A percentile compares a stretch with the other conserved stretches of the same genome.
phyloP scores from a whole-genome alignment of 2,797 vertebrate species.

The Nothura maculosa region DNA sequence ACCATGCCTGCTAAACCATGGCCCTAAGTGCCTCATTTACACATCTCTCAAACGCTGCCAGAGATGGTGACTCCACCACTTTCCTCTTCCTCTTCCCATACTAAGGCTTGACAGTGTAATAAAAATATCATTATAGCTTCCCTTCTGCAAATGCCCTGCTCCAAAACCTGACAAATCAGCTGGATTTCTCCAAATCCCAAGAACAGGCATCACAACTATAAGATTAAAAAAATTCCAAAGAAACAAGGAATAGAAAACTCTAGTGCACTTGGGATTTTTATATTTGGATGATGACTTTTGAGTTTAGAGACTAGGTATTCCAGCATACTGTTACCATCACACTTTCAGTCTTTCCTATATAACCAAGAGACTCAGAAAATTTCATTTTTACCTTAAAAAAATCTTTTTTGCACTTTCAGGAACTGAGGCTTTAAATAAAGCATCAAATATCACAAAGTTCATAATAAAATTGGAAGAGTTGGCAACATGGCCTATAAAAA shows the following conservation, averaged over 20 bases:
- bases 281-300: background rate
- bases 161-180: background rate
- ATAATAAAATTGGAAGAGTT: conserved; percentile 1
- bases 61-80: no score
- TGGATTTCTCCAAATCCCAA: background rate
- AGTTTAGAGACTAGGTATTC: background rate
- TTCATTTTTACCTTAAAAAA: conserved; percentile 34
- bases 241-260: background rate
- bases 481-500: background rate
- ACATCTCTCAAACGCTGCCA: no score
- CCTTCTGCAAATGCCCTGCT: background rate
- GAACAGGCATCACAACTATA: background rate
- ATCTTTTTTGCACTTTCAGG: background rate
- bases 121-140: background rate
- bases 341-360: conserved; percentile 33
- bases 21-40: no score
- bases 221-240: background rate
- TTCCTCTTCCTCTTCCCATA: background rate
- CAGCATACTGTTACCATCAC: conserved; percentile 12
- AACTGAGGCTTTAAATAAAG: conserved; percentile 50
- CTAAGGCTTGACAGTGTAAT: background rate
- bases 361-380: conserved; percentile 31
- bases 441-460: conserved; percentile 27
- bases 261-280: background rate
- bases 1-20: no score